Conservation (phyloP, 2,888 invertebrate species). For the Cybosia mesomella region DNA sequence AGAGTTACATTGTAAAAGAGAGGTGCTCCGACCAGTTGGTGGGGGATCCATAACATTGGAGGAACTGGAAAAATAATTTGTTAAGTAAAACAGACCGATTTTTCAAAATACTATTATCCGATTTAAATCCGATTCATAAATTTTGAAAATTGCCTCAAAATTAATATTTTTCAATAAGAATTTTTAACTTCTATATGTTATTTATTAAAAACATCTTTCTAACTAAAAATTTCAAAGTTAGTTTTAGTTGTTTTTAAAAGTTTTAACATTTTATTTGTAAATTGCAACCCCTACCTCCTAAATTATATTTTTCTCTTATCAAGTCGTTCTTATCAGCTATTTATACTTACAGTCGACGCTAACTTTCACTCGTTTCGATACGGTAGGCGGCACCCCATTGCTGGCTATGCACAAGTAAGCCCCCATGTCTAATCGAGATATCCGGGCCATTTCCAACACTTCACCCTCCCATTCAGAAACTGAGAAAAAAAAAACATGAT, state of each 20-base stretch:
- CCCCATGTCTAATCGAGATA: slow-evolving; percentile 96
- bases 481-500: slow-evolving; percentile 71
- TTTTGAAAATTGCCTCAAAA: too few relatives aligned
- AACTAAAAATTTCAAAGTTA: too few relatives aligned
- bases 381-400: slow-evolving; percentile 95
- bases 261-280: too few relatives aligned
- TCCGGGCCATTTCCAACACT: slow-evolving; percentile 93
- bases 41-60: slow-evolving; percentile 96
- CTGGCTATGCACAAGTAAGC: slow-evolving; percentile 96
- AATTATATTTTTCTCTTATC: not conserved
- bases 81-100: not conserved
- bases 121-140: too few relatives aligned
- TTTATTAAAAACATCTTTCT: too few relatives aligned
- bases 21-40: slow-evolving; percentile 95
- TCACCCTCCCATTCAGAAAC: slow-evolving; percentile 95
- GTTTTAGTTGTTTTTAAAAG: too few relatives aligned
- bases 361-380: slow-evolving; percentile 96
- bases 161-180: too few relatives aligned
- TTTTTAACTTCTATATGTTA: too few relatives aligned
- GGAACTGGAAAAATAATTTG: slow-evolving; percentile 90
- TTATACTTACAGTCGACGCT: slow-evolving; percentile 96
- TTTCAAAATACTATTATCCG: too few relatives aligned
- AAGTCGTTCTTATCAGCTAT: not conserved
- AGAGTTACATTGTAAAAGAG: slow-evolving; percentile 93
- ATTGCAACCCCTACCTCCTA: not conserved